These are phyloP conservation scores for Vanessa atalanta DNA, from an alignment of 1,140 invertebrate species.

Conservation along the genomic window DNA sequence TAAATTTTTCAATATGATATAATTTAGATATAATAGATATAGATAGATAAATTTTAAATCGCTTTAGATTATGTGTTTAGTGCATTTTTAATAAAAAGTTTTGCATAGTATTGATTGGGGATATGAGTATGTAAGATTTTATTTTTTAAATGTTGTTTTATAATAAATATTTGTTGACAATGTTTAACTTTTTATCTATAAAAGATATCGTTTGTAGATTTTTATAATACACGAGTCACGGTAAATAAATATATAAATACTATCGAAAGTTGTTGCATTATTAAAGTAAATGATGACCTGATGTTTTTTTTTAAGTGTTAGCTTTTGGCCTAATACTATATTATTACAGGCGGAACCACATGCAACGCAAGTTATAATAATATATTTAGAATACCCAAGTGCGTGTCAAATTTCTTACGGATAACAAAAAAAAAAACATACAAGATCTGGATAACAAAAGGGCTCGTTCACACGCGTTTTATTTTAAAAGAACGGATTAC, in stretches of 20 bases:
- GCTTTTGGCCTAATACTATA: not conserved
- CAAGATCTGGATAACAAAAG: slow-evolving; percentile 19
- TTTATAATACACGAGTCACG: not conserved
- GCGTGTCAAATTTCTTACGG: slow-evolving; percentile 5
- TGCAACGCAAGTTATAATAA: not conserved
- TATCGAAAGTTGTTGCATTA: not conserved
- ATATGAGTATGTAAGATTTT: no score
- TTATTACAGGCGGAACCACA: not conserved
- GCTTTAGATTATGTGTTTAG: not conserved
- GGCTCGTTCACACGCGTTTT: slow-evolving; percentile 21
- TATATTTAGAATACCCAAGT: not conserved
- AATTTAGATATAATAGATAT: not conserved
- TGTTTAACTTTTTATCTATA: not conserved
- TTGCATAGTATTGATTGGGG: no score
- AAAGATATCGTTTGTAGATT: not conserved
- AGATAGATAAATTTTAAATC: not conserved
- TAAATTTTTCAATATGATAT: not conserved
- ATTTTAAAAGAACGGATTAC: slow-evolving; percentile 28
- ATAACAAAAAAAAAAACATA: not conserved
- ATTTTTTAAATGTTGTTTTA: no score
- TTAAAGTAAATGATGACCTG: no score
- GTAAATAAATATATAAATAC: not conserved
- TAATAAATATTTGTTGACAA: slow-evolving; percentile 1
- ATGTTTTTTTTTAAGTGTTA: not conserved
- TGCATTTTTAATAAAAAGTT: no score